Percentiles rank a stretch among this genome's conserved stretches.
Evolutionary conservation across 2,888 invertebrate genomes (phyloP).

Genomic region (Drosophila pegasa): DNA sequence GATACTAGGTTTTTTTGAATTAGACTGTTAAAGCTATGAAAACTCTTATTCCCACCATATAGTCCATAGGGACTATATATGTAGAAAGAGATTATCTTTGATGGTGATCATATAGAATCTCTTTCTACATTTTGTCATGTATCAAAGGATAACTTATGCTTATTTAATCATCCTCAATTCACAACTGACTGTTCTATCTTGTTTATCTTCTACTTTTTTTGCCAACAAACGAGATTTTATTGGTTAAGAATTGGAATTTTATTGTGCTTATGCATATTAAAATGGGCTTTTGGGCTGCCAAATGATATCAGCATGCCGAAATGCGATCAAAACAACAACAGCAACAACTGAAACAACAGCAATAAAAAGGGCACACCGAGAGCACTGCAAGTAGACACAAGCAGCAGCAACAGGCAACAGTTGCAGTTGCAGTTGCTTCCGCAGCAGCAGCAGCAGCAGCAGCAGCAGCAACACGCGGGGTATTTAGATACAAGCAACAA

Average conservation of each 20-base stretch:
- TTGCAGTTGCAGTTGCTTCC: conserved; percentile 62
- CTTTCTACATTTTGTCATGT: no score
- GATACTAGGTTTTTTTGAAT: no score
- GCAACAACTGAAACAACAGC: conserved; percentile 26
- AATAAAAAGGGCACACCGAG: conserved; percentile 32
- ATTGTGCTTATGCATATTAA: conserved; percentile 26
- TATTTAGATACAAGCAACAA: conserved; percentile 68
- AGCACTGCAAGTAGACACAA: conserved; percentile 30
- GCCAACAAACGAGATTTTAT: neutral
- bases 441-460: conserved; percentile 61
- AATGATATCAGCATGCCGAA: conserved; percentile 45
- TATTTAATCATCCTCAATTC: neutral
- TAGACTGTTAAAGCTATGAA: no score
- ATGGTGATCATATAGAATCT: no score
- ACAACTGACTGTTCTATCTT: neutral
- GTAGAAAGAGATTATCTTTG: no score
- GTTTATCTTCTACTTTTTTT: neutral
- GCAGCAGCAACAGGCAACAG: conserved; percentile 43
- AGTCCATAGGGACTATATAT: no score
- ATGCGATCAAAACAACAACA: conserved; percentile 43
- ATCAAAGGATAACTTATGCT: neutral
- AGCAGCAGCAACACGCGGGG: conserved; percentile 62
- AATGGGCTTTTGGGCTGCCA: conserved; percentile 36
- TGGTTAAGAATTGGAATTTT: conserved; percentile 7
- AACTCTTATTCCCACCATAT: no score